Percentiles rank a stretch among this genome's conserved stretches.
These are phyloP conservation scores for Bovichtus diacanthus DNA, from an alignment of 2,797 vertebrate genomes.

Conservation along the genomic window DNA sequence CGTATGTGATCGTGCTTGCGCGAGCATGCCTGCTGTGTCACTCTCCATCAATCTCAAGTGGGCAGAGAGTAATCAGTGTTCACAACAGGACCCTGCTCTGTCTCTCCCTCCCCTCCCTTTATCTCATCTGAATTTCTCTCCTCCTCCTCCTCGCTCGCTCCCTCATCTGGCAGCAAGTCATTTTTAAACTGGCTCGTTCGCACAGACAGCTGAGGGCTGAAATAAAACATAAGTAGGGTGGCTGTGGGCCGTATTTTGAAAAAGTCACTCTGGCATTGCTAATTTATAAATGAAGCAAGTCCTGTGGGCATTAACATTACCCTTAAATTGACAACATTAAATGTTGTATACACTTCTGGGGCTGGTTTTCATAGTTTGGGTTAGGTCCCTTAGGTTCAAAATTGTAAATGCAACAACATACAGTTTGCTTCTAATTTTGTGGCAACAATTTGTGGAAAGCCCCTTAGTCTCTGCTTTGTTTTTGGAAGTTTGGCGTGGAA, in stretches of 20 bases:
- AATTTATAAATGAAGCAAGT: slow-evolving; percentile 34
- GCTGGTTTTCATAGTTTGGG: background rate
- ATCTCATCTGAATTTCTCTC: slow-evolving; percentile 67
- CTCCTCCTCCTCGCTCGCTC: slow-evolving; percentile 47
- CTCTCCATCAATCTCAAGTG: slow-evolving; percentile 81
- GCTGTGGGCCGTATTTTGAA: slow-evolving; percentile 20
- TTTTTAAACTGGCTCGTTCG: slow-evolving; percentile 44
- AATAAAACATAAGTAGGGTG: slow-evolving; percentile 25
- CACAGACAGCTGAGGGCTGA: slow-evolving; percentile 10
- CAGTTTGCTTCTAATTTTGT: background rate
- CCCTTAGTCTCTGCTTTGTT: background rate
- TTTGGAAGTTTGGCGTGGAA: background rate
- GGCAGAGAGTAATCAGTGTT: slow-evolving; percentile 82
- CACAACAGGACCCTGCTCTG: slow-evolving; percentile 75
- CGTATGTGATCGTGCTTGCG: slow-evolving; percentile 26
- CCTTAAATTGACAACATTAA: slow-evolving; percentile 17
- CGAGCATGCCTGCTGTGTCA: slow-evolving; percentile 66
- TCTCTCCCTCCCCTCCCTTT: slow-evolving; percentile 60
- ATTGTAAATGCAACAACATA: background rate
- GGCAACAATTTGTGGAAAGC: background rate
- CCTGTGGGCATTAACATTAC: slow-evolving; percentile 19
- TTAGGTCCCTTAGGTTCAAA: background rate
- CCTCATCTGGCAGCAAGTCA: slow-evolving; percentile 35
- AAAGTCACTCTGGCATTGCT: slow-evolving; percentile 16
- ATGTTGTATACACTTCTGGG: background rate